Evolutionary conservation across 2,888 invertebrate species (phyloP).

Genomic region (Papilio protenor): DNA sequence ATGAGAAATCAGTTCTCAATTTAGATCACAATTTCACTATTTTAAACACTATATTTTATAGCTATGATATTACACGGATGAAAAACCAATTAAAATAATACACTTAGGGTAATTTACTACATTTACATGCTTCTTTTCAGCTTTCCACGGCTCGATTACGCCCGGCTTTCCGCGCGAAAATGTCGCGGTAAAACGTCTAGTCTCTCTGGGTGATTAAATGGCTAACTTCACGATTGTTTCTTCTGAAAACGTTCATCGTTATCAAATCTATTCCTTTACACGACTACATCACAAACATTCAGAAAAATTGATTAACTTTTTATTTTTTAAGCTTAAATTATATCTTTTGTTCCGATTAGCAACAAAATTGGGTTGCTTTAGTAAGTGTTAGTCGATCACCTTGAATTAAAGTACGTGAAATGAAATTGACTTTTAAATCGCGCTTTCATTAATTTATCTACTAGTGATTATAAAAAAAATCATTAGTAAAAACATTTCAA

Average conservation of each 20-base stretch:
- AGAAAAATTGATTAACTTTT: neutral
- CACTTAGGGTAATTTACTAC: constrained; percentile 54
- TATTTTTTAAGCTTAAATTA: neutral
- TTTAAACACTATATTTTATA: constrained; percentile 58
- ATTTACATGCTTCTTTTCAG: constrained; percentile 69
- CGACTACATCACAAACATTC: constrained; percentile 41
- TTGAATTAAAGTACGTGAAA: neutral
- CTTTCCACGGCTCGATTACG: constrained; percentile 83
- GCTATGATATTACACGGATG: constrained; percentile 49
- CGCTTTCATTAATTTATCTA: neutral
- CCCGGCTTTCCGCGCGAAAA: constrained; percentile 85
- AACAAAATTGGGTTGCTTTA: neutral
- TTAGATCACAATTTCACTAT: constrained; percentile 58
- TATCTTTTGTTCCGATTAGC: neutral
- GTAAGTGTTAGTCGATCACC: neutral
- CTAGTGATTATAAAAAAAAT: neutral
- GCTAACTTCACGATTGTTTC: constrained; percentile 83
- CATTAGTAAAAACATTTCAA: neutral
- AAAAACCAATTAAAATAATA: constrained; percentile 47
- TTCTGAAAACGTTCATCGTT: constrained; percentile 76
- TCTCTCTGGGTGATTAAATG: constrained; percentile 62
- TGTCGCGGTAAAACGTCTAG: constrained; percentile 82
- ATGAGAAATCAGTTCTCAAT: constrained; percentile 62
- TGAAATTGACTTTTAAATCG: neutral
- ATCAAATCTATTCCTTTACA: constrained; percentile 55